phyloP scores from a whole-genome alignment of 2,888 invertebrate genomes.

The Cheilosia scutellata region DNA sequence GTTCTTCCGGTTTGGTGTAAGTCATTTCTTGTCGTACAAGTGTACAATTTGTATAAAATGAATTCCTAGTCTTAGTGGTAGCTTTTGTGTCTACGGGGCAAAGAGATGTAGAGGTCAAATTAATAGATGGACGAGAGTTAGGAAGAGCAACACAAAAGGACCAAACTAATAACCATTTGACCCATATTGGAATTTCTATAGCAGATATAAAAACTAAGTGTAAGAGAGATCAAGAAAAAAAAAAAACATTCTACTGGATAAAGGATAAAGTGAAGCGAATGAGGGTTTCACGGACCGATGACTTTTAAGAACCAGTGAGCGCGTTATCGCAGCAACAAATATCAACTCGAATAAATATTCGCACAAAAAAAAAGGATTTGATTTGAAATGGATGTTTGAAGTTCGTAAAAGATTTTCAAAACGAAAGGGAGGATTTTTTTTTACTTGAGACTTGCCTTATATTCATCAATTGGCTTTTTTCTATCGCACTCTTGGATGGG shows the following conservation, averaged over 20 bases:
- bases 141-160: constrained; percentile 22
- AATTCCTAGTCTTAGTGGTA: constrained; percentile 24
- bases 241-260: constrained; percentile 1
- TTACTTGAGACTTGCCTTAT: not conserved
- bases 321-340: constrained; percentile 45
- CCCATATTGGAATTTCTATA: constrained; percentile 45
- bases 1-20: constrained; percentile 24
- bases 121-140: not conserved
- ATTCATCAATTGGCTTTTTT: constrained; percentile 17
- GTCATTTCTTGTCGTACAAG: constrained; percentile 16
- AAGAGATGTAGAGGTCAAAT: constrained; percentile 33
- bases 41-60: constrained; percentile 50
- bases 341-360: constrained; percentile 16
- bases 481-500: not conserved
- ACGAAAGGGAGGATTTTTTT: not conserved
- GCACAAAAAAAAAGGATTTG: constrained; percentile 1
- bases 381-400: not conserved
- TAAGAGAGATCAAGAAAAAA: not conserved
- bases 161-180: constrained; percentile 51
- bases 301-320: constrained; percentile 48
- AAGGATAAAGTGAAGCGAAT: constrained; percentile 28
- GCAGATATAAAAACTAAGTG: not conserved
- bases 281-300: constrained; percentile 29
- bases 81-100: constrained; percentile 18
- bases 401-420: not conserved